Percentiles rank a stretch among this genome's conserved stretches.
Conservation (phyloP, 2,797 vertebrate species). For the Tenualosa thibaudeaui region DNA sequence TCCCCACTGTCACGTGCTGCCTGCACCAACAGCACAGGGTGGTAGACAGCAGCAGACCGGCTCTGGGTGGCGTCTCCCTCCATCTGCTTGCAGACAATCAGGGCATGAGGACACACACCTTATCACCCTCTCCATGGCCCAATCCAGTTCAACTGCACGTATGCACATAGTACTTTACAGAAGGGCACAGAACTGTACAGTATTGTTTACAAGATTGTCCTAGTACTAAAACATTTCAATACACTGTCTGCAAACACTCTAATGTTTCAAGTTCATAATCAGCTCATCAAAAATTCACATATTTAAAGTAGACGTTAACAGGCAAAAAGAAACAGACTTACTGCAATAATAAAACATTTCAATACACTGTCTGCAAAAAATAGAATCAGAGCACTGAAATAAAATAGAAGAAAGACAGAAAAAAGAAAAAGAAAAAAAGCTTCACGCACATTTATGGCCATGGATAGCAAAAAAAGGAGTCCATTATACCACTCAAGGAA, state of each 20-base stretch:
- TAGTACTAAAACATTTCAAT: too few relatives aligned
- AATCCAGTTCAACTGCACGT: not conserved
- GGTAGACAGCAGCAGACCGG: not conserved
- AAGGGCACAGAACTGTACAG: not conserved
- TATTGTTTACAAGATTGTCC: too few relatives aligned
- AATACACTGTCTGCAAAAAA: too few relatives aligned
- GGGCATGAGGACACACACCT: not conserved
- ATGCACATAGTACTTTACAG: not conserved
- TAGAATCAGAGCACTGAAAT: too few relatives aligned
- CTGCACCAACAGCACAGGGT: not conserved
- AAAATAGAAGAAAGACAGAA: too few relatives aligned
- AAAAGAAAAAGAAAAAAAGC: too few relatives aligned
- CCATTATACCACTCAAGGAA: not conserved
- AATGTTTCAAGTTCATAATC: not conserved
- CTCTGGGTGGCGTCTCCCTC: not conserved
- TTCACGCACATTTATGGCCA: not conserved
- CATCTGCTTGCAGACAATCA: not conserved
- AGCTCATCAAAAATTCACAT: not conserved
- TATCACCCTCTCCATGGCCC: not conserved
- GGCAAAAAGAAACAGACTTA: not conserved
- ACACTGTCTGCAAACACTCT: not conserved
- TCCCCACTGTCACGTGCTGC: not conserved
- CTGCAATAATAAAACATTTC: not conserved
- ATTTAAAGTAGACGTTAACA: not conserved
- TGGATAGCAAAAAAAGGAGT: not conserved